phyloP scores from a whole-genome alignment of 2,113 vertebrate genomes.

The Stercorarius parasiticus region DNA sequence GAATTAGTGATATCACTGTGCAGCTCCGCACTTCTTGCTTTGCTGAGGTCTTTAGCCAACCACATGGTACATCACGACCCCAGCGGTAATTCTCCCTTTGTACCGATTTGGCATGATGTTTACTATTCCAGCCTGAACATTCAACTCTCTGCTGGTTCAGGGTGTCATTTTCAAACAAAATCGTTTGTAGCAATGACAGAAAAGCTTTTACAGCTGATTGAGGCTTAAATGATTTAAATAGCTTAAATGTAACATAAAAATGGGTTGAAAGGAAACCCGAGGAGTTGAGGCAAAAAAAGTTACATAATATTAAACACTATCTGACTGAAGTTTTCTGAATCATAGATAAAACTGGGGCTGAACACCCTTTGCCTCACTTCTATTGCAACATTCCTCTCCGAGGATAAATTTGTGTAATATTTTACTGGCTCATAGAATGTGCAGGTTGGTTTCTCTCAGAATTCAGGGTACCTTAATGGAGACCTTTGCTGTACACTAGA shows the following conservation, averaged over 20 bases:
- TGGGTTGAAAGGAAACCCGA: not conserved
- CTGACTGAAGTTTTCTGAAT: not conserved
- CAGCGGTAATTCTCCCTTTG: not conserved
- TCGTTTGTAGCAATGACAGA: rapidly evolving
- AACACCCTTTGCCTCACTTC: not conserved
- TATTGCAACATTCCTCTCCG: not conserved
- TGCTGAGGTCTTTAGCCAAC: not conserved
- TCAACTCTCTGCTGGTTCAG: not conserved
- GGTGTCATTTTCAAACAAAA: not conserved
- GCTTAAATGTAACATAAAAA: not conserved
- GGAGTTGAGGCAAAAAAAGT: not conserved
- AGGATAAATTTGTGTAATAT: not conserved
- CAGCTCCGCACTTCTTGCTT: rapidly evolving
- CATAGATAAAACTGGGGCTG: not conserved
- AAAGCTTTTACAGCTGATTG: not conserved
- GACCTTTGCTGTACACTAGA: not conserved
- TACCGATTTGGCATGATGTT: rapidly evolving
- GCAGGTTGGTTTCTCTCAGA: not conserved
- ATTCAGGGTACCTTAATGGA: not conserved
- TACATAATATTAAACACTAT: not conserved
- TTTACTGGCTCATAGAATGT: not conserved
- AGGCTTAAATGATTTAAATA: not conserved
- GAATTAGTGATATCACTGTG: rapidly evolving
- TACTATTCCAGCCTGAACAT: not conserved
- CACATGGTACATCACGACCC: rapidly evolving